Base-by-base conservation (phyloP, 1,140 invertebrate genomes). In the Leptoteleia sp. region DNA sequence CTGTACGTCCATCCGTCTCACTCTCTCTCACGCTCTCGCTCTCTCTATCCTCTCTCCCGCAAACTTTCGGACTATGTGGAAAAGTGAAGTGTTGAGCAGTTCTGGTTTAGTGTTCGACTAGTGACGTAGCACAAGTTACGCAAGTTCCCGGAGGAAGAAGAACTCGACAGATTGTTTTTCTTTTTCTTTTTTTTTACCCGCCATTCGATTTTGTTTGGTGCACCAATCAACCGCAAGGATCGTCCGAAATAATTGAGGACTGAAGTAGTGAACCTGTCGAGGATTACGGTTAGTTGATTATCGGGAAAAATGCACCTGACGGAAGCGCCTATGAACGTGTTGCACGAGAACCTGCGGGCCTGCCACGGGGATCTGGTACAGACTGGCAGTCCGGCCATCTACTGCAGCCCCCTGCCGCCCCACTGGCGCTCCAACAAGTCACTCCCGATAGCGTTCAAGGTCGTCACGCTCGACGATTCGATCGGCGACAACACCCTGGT, bases 351-450 rank as follows among this genome's bases (percentile, higher is more conserved):
- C 77, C n/a, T 97, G 27, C 93, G 94, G 84, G 95, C 96, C 82
- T 96, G 94, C 82, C 95, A 95, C 82, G 96, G 96, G 0, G 96
- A 98, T 82, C 89, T 99, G 81, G 95, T 98, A 54, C 93, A 94
- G 85, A 96, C 95, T 4, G 97, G 96, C 13, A 97, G 96, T 68
- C 97, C 97, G 0, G 94, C 96, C 37, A 94, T 99, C 33, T 90
- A 98, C 5, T 99, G 98, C 89, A 96, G 96, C 7, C 93, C 93
- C 0, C 90, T 99, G 47, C 97, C 97, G 0, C 92, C 92, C 0
- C 98, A 99, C 82, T 99, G 97, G 97, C 89, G 97, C 22, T 97
- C 96, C n/a, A 99, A 98, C 90, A 99, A 99, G 88, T 97, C 96
- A 25, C 89, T 99, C 61, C 98, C 97, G 1, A 92, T 95, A 2